A percentile compares a stretch with the other conserved stretches of the same genome.
Evolutionary conservation across 2,888 invertebrate species (phyloP).

Genomic region (Agapostemon virescens): DNA sequence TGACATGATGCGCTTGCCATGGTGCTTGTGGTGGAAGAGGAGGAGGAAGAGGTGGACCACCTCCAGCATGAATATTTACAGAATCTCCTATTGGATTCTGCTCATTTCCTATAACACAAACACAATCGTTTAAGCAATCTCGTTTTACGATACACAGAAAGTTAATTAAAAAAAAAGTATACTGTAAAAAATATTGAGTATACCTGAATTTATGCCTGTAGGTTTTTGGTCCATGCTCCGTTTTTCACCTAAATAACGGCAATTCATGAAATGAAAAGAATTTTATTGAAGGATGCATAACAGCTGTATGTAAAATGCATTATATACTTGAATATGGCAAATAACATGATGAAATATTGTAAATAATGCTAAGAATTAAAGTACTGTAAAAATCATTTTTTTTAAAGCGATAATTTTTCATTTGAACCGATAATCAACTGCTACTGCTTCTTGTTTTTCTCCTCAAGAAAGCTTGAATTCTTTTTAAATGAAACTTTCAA

Average conservation of each 20-base stretch:
- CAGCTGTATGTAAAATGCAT: slow-evolving; percentile 40
- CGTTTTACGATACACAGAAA: not conserved
- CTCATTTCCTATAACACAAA: slow-evolving; percentile 65
- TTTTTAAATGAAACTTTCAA: not conserved
- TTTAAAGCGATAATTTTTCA: slow-evolving; percentile 14
- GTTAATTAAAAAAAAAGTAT: not conserved
- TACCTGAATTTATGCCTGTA: slow-evolving; percentile 75
- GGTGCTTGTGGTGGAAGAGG: slow-evolving; percentile 69
- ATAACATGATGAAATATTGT: slow-evolving; percentile 63
- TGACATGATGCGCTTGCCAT: slow-evolving; percentile 74
- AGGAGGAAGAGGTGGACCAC: slow-evolving; percentile 64
- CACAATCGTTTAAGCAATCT: not conserved
- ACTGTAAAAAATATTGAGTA: slow-evolving; percentile 31
- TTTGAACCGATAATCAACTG: slow-evolving; percentile 4
- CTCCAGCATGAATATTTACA: slow-evolving; percentile 59
- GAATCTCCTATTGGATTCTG: slow-evolving; percentile 72
- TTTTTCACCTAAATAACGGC: slow-evolving; percentile 76
- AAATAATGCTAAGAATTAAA: not conserved
- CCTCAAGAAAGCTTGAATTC: slow-evolving; percentile 25
- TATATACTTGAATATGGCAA: slow-evolving; percentile 54
- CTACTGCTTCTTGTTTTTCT: slow-evolving; percentile 34
- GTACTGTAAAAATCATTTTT: not conserved
- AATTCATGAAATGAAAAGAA: slow-evolving; percentile 46
- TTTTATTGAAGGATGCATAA: slow-evolving; percentile 28
- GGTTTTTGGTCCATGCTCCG: slow-evolving; percentile 74